Evolutionary conservation across 92 coral and sea anemone species (phyloP), one percentile per base, ranked within the genome.

Genomic region (Zoanthus solanderi): DNA sequence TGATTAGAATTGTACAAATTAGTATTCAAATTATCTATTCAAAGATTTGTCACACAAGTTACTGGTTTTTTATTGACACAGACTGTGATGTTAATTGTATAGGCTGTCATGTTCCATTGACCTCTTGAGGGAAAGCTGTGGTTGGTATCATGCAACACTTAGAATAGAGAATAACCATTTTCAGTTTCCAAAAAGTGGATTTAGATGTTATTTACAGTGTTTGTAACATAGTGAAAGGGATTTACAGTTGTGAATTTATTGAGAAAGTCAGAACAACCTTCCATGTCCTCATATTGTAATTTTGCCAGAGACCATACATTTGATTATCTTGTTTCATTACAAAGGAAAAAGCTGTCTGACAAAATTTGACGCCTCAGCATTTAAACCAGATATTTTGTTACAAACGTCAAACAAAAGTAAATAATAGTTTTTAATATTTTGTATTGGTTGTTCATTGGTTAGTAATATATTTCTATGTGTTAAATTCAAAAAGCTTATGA

Each of bases 61-160:
- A 28, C 29, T 54, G 63, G 68, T 56, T 29, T 30, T 77, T 2
- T 10, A 31, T 28, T 77, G 82, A 77, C 67, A 53, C 82, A 42
- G 61, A 23, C 75, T 11, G 15, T 66, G 56, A 12, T 56, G 44
- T 9, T 66, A 34, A 63, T 79, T 32, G 46, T 50, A 46, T 37
- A 67, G 52, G 44, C 42, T 81, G 73, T 81, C 58, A 66, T 68
- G 57, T 67, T 46, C 61, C 56, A 46, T 11, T 81, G 75, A 81
- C 76, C 85, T 67, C 56, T 54, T 13, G 31, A 81, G 47, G 75
- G 10, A 60, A 45, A 32, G 42, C 47, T 46, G 75, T 81, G 75
- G 85, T 68, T 53, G 71, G 85, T 67, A 66, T 46, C 85, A 81
- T 81, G 85, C 85, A 81, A 81, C 85, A 28, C 9, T 66, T n/a